phyloP scores from a whole-genome alignment of 2,113 vertebrate species.

The Ophiodon elongatus region DNA sequence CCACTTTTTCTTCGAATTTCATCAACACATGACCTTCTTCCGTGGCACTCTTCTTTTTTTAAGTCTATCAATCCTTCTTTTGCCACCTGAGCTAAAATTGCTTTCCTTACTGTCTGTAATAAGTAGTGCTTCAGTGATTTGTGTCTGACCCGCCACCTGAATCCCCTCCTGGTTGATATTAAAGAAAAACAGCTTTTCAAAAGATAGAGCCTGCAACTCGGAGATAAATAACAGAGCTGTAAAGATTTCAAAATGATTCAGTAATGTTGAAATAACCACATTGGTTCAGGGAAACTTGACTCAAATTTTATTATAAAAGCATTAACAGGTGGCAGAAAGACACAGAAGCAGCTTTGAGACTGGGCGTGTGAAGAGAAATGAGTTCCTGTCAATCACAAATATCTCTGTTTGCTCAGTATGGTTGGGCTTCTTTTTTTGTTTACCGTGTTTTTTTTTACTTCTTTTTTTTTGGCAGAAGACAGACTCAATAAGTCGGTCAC shows the following conservation, averaged over 20 bases:
- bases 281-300: conserved; percentile 28
- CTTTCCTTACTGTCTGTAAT: conserved; percentile 60
- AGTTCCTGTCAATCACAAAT: conserved; percentile 25
- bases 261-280: conserved; percentile 32
- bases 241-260: conserved; percentile 31
- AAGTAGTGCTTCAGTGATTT: conserved; percentile 72
- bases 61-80: conserved; percentile 32
- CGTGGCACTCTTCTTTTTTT: conserved; percentile 39
- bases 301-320: conserved; percentile 1
- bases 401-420: conserved; percentile 11
- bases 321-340: conserved; percentile 23
- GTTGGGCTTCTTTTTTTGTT: not conserved
- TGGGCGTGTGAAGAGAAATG: not conserved
- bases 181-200: conserved; percentile 59
- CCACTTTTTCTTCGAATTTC: conserved; percentile 41
- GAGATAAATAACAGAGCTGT: conserved; percentile 21
- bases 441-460: not conserved
- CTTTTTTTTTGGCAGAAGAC: not conserved
- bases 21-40: conserved; percentile 35
- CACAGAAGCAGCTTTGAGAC: not conserved
- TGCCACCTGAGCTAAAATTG: conserved; percentile 49
- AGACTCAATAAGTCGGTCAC: conserved; percentile 47
- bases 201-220: not conserved
- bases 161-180: conserved; percentile 69
- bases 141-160: conserved; percentile 66